phyloP scores from a whole-genome alignment of 2,888 invertebrate genomes.

The Nebria brevicollis region DNA sequence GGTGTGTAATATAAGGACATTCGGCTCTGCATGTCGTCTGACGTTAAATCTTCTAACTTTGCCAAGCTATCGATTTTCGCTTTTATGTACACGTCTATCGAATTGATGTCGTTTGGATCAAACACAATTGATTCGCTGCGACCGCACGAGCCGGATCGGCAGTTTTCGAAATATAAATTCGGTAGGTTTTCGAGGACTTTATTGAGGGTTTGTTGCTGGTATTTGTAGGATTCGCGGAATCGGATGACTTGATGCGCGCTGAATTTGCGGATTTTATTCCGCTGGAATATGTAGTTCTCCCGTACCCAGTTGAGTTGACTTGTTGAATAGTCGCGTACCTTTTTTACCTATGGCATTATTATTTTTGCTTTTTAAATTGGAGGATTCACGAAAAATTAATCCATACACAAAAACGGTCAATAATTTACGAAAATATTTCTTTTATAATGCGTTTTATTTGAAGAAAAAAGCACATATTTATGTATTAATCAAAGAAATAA shows the following conservation, averaged over 20 bases:
- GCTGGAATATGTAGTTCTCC: conserved; percentile 95
- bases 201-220: conserved; percentile 94
- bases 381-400: not conserved
- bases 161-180: conserved; percentile 91
- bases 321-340: conserved; percentile 91
- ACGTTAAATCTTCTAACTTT: conserved; percentile 64
- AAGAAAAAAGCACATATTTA: not conserved
- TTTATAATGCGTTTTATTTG: not conserved
- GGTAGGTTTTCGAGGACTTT: conserved; percentile 94
- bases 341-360: conserved; percentile 75
- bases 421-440: not conserved
- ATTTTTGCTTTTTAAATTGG: conserved; percentile 11
- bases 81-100: conserved; percentile 75
- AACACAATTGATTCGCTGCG: conserved; percentile 79
- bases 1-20: conserved; percentile 86
- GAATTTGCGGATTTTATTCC: conserved; percentile 93
- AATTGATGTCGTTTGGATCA: conserved; percentile 72
- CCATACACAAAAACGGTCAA: not conserved
- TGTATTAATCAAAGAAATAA: not conserved
- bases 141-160: conserved; percentile 84
- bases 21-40: conserved; percentile 72
- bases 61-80: conserved; percentile 72
- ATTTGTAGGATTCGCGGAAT: conserved; percentile 92
- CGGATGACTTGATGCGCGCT: conserved; percentile 91
- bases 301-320: conserved; percentile 92